Evolutionary conservation across 2,888 invertebrate species (phyloP).

Genomic region (Chromoteleia sp.): DNA sequence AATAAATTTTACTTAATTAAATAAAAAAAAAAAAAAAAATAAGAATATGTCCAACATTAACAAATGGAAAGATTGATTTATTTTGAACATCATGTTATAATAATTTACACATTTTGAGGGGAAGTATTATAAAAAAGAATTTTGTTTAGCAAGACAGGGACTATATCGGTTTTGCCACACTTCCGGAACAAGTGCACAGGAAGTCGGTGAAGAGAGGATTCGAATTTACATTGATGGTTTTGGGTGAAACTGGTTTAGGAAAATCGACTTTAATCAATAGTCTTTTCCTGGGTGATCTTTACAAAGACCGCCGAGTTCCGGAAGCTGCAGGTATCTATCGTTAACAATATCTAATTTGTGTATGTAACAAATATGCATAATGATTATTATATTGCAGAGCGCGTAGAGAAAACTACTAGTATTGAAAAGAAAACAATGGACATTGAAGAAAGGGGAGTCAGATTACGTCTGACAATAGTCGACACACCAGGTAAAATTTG

Average conservation of each 20-base stretch:
- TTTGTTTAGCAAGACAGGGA: constrained; percentile 79
- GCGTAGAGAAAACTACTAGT: constrained; percentile 86
- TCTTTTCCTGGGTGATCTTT: constrained; percentile 88
- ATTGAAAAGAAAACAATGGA: constrained; percentile 93
- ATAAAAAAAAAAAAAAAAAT: no score
- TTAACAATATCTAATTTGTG: not conserved
- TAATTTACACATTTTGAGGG: no score
- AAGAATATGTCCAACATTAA: no score
- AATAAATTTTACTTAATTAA: no score
- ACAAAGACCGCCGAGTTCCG: constrained; percentile 53
- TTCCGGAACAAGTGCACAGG: constrained; percentile 97
- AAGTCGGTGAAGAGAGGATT: constrained; percentile 98
- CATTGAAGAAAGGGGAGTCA: constrained; percentile 97
- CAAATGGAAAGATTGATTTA: no score
- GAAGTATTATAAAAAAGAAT: constrained; percentile 30
- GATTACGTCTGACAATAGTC: constrained; percentile 94
- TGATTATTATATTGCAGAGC: constrained; percentile 85
- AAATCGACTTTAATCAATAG: constrained; percentile 98
- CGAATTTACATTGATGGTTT: constrained; percentile 98
- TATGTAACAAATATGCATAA: not conserved
- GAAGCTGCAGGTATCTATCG: constrained; percentile 54
- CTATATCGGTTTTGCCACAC: constrained; percentile 97
- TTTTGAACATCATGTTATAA: no score
- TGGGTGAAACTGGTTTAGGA: constrained; percentile 97
- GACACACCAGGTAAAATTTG: constrained; percentile 93